Conservation (phyloP, 1,140 invertebrate genomes). For the Drosophila arawakana region DNA sequence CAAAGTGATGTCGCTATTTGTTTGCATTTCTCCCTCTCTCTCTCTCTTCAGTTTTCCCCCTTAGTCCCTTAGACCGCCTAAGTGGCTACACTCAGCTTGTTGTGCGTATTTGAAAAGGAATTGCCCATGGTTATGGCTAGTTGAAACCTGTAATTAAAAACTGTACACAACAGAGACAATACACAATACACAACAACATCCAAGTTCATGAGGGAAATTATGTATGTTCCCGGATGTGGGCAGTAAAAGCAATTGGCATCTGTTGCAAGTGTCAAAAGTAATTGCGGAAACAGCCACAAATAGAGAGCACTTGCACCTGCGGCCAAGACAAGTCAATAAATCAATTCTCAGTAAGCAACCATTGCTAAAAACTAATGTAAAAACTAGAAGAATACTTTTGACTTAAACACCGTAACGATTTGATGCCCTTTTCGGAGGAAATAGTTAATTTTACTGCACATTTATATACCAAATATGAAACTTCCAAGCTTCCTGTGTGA, state of each 20-base stretch:
- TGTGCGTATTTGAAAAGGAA: conserved; percentile 46
- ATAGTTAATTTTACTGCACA: too few relatives aligned
- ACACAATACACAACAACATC: neutral
- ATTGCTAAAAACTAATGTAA: conserved; percentile 9
- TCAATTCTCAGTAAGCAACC: conserved; percentile 49
- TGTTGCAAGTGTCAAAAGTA: conserved; percentile 51
- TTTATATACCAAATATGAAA: too few relatives aligned
- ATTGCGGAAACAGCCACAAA: conserved; percentile 65
- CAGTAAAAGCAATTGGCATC: conserved; percentile 63
- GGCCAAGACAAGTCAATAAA: conserved; percentile 63
- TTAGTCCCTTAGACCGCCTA: neutral
- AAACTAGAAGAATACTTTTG: conserved; percentile 1
- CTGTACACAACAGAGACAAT: conserved; percentile 21
- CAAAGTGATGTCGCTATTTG: conserved; percentile 48
- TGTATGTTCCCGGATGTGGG: conserved; percentile 59
- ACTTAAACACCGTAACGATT: too few relatives aligned
- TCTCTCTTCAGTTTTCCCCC: neutral
- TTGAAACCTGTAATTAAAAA: conserved; percentile 77
- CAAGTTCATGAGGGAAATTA: conserved; percentile 59
- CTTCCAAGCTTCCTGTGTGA: too few relatives aligned
- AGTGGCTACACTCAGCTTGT: conserved; percentile 27
- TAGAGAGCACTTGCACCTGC: conserved; percentile 51
- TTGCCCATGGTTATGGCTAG: conserved; percentile 64
- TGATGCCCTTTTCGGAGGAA: too few relatives aligned
- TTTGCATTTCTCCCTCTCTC: conserved; percentile 32